phyloP scores from a whole-genome alignment of 1,140 invertebrate species.

The Trichoplusia ni region DNA sequence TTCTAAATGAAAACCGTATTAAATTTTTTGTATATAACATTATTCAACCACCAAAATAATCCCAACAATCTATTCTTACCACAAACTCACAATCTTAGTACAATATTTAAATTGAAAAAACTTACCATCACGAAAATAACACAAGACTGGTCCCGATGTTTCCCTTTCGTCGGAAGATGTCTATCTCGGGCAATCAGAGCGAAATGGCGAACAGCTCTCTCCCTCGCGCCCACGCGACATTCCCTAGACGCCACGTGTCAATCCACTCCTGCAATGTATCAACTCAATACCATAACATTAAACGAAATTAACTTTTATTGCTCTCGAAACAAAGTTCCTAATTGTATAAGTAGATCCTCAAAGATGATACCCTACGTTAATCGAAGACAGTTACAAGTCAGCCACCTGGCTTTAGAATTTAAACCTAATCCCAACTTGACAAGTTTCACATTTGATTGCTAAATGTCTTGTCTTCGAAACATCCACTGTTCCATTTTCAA shows the following conservation, averaged over 20 bases:
- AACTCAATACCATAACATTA: slow-evolving; percentile 46
- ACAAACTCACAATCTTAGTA: slow-evolving; percentile 5
- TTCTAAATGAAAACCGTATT: no score
- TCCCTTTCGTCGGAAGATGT: slow-evolving; percentile 63
- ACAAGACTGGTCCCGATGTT: slow-evolving; percentile 54
- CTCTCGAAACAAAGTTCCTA: slow-evolving; percentile 54
- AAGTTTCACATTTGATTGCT: slow-evolving; percentile 38
- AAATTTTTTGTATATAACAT: no score
- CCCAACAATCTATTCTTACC: slow-evolving; percentile 13
- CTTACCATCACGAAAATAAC: slow-evolving; percentile 59
- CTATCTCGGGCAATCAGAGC: slow-evolving; percentile 56
- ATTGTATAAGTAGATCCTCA: slow-evolving; percentile 48
- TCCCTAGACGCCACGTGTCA: slow-evolving; percentile 63
- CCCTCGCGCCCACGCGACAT: slow-evolving; percentile 49
- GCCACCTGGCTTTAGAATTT: background rate
- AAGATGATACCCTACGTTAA: slow-evolving; percentile 16
- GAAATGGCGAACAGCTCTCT: slow-evolving; percentile 42
- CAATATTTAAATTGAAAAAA: slow-evolving; percentile 34
- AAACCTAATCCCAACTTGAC: slow-evolving; percentile 29
- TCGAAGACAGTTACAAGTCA: slow-evolving; percentile 20
- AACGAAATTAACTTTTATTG: slow-evolving; percentile 62
- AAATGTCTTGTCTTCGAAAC: slow-evolving; percentile 27
- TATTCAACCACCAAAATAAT: background rate
- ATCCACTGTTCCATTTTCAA: slow-evolving; percentile 50
- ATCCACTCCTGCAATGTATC: slow-evolving; percentile 51